Evolutionary conservation across 2,797 vertebrate genomes (phyloP).

Genomic region (Morus bassanus): DNA sequence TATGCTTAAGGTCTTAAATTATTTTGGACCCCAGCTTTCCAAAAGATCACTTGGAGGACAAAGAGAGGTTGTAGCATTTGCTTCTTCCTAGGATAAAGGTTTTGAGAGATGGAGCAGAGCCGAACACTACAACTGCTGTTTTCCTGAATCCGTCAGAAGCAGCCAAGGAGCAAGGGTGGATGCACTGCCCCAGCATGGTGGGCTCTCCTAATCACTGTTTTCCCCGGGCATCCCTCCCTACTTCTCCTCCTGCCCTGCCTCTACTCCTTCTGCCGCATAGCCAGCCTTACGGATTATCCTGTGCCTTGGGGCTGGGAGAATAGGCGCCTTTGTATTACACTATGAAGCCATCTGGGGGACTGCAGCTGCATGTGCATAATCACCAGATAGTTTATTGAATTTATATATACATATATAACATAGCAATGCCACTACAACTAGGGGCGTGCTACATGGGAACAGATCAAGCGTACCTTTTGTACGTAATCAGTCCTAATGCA

Average conservation of each 20-base stretch:
- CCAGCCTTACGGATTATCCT: neutral
- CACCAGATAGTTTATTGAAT: neutral
- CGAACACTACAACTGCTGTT: neutral
- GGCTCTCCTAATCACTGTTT: neutral
- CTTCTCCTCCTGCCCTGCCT: neutral
- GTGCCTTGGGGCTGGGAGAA: neutral
- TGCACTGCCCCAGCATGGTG: neutral
- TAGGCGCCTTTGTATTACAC: neutral
- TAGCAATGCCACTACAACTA: neutral
- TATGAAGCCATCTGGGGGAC: neutral
- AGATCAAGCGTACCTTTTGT: neutral
- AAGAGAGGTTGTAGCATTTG: neutral
- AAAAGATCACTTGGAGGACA: neutral
- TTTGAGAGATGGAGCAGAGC: neutral
- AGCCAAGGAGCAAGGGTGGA: neutral
- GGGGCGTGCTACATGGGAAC: neutral
- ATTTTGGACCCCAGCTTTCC: neutral
- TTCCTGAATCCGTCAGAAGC: neutral
- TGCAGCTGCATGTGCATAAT: neutral
- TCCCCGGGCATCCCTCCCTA: neutral
- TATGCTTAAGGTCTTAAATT: neutral
- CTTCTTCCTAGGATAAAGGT: neutral
- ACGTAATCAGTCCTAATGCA: neutral
- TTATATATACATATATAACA: neutral
- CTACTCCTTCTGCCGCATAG: neutral